phyloP scores from a whole-genome alignment of 2,113 vertebrate genomes.

The Uropsilus gracilis region DNA sequence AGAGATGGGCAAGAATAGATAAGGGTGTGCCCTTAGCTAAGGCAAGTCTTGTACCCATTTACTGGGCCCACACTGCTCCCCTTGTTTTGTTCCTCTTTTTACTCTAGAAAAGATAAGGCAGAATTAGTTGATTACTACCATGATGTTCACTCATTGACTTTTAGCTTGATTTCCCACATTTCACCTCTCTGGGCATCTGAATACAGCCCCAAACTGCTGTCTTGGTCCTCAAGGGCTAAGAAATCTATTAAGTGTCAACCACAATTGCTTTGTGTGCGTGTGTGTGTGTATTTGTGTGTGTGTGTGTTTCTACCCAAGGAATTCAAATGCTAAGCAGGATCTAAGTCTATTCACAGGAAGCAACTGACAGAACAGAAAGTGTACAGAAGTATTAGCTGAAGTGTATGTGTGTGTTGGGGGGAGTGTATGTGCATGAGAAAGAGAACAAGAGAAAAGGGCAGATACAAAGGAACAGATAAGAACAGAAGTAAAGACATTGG shows the following conservation, averaged over 20 bases:
- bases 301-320: neutral
- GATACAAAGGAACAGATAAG: neutral
- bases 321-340: neutral
- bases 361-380: neutral
- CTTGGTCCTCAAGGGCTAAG: neutral
- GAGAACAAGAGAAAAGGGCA: neutral
- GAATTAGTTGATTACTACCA: neutral
- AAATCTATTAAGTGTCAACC: neutral
- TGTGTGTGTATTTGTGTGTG: too few relatives aligned
- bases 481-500: neutral
- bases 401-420: neutral
- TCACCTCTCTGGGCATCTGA: neutral
- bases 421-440: neutral
- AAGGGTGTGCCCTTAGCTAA: too few relatives aligned
- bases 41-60: too few relatives aligned
- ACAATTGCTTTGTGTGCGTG: neutral
- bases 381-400: neutral
- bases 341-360: neutral
- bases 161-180: slow-evolving; percentile 4
- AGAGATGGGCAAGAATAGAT: too few relatives aligned
- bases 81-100: neutral
- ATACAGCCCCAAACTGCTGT: neutral
- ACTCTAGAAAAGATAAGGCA: neutral
- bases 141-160: neutral
- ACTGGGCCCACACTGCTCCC: too few relatives aligned